phyloP scores from a whole-genome alignment of 2,113 vertebrate species.

The Cranoglanis bouderius region DNA sequence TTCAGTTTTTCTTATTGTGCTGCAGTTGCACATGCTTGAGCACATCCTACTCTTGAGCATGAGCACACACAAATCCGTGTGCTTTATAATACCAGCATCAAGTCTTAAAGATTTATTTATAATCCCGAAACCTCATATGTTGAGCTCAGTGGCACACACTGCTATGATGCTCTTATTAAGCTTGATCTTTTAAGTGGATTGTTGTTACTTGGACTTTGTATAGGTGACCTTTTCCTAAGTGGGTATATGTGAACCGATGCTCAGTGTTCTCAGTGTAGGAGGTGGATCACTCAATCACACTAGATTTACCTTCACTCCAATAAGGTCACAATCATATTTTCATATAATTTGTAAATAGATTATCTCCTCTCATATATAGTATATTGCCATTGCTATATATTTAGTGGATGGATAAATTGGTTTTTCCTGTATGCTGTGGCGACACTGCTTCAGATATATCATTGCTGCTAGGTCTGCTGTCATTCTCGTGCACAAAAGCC shows the following conservation, averaged over 20 bases:
- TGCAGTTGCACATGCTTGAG: neutral
- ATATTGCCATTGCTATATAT: conserved; percentile 54
- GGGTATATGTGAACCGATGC: conserved; percentile 20
- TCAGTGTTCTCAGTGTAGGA: conserved; percentile 33
- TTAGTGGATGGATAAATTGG: conserved; percentile 58
- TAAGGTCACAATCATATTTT: conserved; percentile 56
- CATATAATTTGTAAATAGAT: conserved; percentile 51
- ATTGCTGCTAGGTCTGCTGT: neutral
- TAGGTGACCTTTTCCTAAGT: conserved; percentile 35
- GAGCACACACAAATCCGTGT: neutral
- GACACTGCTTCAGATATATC: conserved; percentile 8
- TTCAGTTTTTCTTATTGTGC: neutral
- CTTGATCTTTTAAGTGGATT: conserved; percentile 40
- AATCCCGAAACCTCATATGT: conserved; percentile 8
- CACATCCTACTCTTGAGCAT: neutral
- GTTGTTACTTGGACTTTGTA: conserved; percentile 20
- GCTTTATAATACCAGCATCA: conserved; percentile 14
- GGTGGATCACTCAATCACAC: conserved; percentile 53
- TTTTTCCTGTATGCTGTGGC: conserved; percentile 55
- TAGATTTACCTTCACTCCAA: conserved; percentile 58
- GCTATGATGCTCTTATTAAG: conserved; percentile 27
- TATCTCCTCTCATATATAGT: conserved; percentile 34
- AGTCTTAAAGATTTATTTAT: conserved; percentile 28
- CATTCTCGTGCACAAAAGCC: neutral
- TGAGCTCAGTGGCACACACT: conserved; percentile 27